Evolutionary conservation across 2,797 vertebrate genomes (phyloP), one percentile per base, ranked within the genome.

Genomic region (Enteromius treurensis): DNA sequence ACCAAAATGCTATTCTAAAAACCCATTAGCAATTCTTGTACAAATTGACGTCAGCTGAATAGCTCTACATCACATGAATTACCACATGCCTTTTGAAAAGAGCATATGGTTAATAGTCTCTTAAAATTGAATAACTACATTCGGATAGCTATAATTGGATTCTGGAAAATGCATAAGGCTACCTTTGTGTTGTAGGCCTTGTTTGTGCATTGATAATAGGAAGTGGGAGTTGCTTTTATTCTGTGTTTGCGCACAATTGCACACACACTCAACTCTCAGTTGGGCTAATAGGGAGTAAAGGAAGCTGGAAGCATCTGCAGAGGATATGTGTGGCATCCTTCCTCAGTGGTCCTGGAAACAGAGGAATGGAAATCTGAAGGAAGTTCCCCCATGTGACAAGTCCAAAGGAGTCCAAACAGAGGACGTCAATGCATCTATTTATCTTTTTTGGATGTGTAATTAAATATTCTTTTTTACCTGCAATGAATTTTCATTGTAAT

Each of bases 251-350:
- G 0, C 60, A 62, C 60, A 64, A 17, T 32, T 64, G 45, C 23
- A 34, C 42, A 34, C 42, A 78, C 17, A 53, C 17, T 34, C 11
- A 55, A 75, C 13, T 70, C 45, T 73, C 23, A 29, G 19, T 51
- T 68, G 19, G 29, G 23, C 13, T 49, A 68, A 47, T 76, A 58
- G 68, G 6, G 60, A 32, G 19, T 37, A 40, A 88, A 92, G 90
- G 92, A 93, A 90, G 91, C 92, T 92, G 91, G 90, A 88, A 88
- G 87, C 87, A 86, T 87, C 65, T 74, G 88, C 64, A 85, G 88
- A 91, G 89, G 90, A 93, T 91, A 91, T 92, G 92, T 91, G 93
- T 89, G 86, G 88, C 89, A 92, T 95, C 92, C 93, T 92, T 92
- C 91, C 91, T 86, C 80, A 91, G 79, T 77, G 60, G 13, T 55